Conservation (phyloP, 2,113 vertebrate species). For the Percopsis transmontana region DNA sequence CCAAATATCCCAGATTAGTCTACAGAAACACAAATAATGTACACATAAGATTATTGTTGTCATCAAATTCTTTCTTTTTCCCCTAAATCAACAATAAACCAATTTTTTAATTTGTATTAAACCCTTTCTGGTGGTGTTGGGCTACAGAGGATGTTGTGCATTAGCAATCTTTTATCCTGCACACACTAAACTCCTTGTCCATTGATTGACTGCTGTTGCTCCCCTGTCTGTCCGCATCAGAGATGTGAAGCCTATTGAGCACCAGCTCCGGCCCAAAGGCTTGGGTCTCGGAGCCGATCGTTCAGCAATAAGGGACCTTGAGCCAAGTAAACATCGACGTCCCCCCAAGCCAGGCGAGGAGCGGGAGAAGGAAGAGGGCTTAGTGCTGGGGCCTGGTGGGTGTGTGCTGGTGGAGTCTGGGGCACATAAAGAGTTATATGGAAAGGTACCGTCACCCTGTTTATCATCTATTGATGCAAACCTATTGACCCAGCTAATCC, state of each 20-base stretch:
- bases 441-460: constrained; percentile 75
- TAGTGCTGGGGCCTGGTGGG: constrained; percentile 80
- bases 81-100: too few species aligned
- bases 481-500: background rate
- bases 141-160: background rate
- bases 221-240: constrained; percentile 57
- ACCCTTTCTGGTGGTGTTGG: too few species aligned
- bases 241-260: constrained; percentile 84
- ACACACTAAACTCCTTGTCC: background rate
- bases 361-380: constrained; percentile 71
- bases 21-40: too few species aligned
- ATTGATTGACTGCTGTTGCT: constrained; percentile 7
- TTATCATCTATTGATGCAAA: background rate
- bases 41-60: too few species aligned
- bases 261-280: constrained; percentile 84
- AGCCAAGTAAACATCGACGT: constrained; percentile 58
- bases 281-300: constrained; percentile 88
- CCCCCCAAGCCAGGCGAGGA: constrained; percentile 80
- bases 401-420: constrained; percentile 80
- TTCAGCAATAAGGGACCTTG: constrained; percentile 75
- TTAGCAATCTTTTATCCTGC: background rate
- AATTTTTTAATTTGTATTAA: background rate
- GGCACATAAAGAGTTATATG: constrained; percentile 85
- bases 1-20: too few species aligned
- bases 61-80: too few species aligned